Percentiles rank a stretch among this genome's conserved stretches.
Conservation (phyloP, 2,888 invertebrate species). For the Trissolcus brochymenae region DNA sequence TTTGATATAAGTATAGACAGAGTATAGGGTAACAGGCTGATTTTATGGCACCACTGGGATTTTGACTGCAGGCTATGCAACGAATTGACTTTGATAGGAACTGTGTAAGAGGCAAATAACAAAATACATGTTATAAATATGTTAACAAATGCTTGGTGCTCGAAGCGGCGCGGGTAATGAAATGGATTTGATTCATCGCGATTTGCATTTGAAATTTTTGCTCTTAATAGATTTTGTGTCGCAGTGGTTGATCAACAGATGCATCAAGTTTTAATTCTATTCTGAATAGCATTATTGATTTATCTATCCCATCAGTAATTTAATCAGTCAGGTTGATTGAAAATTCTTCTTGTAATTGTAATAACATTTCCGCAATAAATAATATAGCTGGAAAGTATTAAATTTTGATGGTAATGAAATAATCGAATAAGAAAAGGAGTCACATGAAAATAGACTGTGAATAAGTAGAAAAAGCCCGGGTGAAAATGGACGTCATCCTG, state of each 20-base stretch:
- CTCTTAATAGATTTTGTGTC: slow-evolving; percentile 10
- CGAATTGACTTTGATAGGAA: slow-evolving; percentile 52
- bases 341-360: too few species aligned
- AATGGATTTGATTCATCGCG: slow-evolving; percentile 12
- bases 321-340: not conserved
- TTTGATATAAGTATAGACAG: slow-evolving; percentile 42
- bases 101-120: slow-evolving; percentile 24
- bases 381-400: slow-evolving; percentile 2
- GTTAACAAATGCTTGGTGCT: slow-evolving; percentile 7
- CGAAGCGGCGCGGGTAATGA: slow-evolving; percentile 4
- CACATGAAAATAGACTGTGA: slow-evolving; percentile 16
- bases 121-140: slow-evolving; percentile 31
- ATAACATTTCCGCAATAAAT: too few species aligned
- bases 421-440: slow-evolving; percentile 28
- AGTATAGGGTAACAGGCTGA: slow-evolving; percentile 61
- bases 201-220: slow-evolving; percentile 28
- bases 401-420: slow-evolving; percentile 36
- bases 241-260: slow-evolving; percentile 8
- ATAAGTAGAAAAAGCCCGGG: slow-evolving; percentile 29
- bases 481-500: slow-evolving; percentile 59
- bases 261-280: slow-evolving; percentile 1
- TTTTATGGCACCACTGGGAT: slow-evolving; percentile 74
- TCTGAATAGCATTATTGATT: not conserved
- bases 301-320: not conserved
- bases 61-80: slow-evolving; percentile 64